Evolutionary conservation across 2,888 invertebrate species (phyloP).

Genomic region (Tenthredo amoena): DNA sequence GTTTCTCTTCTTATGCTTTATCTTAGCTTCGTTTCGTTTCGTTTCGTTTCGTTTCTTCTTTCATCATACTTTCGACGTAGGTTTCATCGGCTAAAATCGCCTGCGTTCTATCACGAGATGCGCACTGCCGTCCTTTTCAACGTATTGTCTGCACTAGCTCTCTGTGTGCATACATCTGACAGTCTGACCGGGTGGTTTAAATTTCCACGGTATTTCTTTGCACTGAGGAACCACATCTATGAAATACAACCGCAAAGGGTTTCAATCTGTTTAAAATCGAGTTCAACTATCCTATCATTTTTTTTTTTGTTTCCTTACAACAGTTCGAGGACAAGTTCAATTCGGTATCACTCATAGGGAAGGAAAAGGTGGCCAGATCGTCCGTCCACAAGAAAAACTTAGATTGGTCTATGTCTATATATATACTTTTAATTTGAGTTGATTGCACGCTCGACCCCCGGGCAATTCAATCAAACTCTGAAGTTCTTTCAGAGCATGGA

Average conservation of each 20-base stretch:
- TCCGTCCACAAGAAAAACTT: background rate
- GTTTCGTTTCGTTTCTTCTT: constrained; percentile 42
- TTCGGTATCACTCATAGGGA: background rate
- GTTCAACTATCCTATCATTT: background rate
- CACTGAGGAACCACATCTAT: background rate
- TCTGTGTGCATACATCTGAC: constrained; percentile 16
- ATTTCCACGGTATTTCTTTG: background rate
- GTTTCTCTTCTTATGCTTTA: constrained; percentile 52
- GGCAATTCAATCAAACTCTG: constrained; percentile 15
- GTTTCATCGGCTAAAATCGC: constrained; percentile 56
- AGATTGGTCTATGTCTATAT: background rate
- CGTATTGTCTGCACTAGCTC: constrained; percentile 43
- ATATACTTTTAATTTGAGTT: background rate
- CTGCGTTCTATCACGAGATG: constrained; percentile 50
- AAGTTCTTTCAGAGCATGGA: background rate
- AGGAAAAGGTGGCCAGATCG: background rate
- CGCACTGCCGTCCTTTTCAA: constrained; percentile 39
- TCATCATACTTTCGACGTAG: constrained; percentile 52
- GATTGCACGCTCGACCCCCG: constrained; percentile 17
- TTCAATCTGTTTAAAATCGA: background rate
- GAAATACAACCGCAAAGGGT: background rate
- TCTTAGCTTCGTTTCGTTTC: constrained; percentile 47
- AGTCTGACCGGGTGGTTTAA: constrained; percentile 12
- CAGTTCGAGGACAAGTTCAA: background rate
- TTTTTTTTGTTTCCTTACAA: background rate